Evolutionary conservation across 2,797 vertebrate genomes (phyloP).

Genomic region (Anomalospiza imberbis): DNA sequence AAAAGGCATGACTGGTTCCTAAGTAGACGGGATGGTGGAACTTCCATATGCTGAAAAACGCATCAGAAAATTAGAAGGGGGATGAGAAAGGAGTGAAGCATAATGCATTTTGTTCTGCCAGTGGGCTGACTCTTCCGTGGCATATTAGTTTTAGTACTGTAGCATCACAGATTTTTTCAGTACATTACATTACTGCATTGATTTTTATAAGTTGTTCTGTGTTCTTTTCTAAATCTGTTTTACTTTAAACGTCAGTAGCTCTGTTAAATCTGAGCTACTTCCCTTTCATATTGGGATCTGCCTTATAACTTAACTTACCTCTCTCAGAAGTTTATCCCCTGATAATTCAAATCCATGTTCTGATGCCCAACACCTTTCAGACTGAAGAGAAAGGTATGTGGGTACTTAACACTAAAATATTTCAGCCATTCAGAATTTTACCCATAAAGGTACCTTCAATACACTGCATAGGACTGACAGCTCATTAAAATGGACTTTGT

Average conservation of each 20-base stretch:
- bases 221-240: background rate
- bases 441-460: background rate
- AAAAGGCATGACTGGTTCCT: background rate
- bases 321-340: background rate
- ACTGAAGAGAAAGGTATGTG: background rate
- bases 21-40: background rate
- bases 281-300: background rate
- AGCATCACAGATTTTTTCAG: background rate
- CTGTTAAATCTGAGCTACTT: background rate
- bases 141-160: background rate
- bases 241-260: background rate
- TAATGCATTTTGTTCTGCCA: background rate
- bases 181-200: background rate
- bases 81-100: background rate
- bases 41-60: background rate
- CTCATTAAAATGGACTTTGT: background rate
- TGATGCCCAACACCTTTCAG: background rate
- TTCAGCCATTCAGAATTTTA: background rate
- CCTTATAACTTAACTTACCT: background rate
- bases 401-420: background rate
- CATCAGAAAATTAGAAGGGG: background rate
- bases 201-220: rapidly evolving
- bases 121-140: background rate
- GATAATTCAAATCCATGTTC: background rate
- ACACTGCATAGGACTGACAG: background rate